A percentile compares a stretch with the other conserved stretches of the same genome.
Conservation (phyloP, 1,140 invertebrate species). For the Tribolium madens region DNA sequence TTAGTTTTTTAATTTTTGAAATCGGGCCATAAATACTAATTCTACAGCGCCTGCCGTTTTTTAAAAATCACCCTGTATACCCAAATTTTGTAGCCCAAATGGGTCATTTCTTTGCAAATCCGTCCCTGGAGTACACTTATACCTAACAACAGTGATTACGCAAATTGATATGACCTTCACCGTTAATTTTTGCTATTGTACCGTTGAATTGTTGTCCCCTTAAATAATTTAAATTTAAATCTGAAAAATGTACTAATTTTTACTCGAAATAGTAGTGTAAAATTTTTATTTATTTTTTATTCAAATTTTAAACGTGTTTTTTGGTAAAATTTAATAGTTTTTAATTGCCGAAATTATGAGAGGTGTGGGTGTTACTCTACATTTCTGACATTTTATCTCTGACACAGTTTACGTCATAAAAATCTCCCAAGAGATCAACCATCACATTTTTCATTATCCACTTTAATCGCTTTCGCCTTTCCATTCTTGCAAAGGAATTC, state of each 20-base stretch:
- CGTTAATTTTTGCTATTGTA: neutral
- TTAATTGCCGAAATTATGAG: neutral
- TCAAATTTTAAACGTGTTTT: neutral
- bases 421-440: neutral
- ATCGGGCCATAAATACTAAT: too few relatives aligned
- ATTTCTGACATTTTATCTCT: neutral
- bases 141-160: neutral
- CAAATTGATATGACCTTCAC: neutral
- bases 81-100: too few relatives aligned
- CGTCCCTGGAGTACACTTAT: too few relatives aligned
- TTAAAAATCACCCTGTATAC: too few relatives aligned
- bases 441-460: too few relatives aligned
- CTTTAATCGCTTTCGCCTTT: neutral
- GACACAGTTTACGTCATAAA: neutral
- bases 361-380: neutral
- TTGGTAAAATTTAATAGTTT: neutral
- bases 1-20: too few relatives aligned
- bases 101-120: too few relatives aligned
- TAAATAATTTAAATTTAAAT: too few relatives aligned
- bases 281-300: neutral
- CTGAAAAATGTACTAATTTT: too few relatives aligned
- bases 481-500: neutral
- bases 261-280: neutral
- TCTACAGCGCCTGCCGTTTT: too few relatives aligned
- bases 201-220: neutral